These are phyloP conservation scores for Helicoverpa zea DNA, from an alignment of 1,140 invertebrate species.

Conservation along the genomic window DNA sequence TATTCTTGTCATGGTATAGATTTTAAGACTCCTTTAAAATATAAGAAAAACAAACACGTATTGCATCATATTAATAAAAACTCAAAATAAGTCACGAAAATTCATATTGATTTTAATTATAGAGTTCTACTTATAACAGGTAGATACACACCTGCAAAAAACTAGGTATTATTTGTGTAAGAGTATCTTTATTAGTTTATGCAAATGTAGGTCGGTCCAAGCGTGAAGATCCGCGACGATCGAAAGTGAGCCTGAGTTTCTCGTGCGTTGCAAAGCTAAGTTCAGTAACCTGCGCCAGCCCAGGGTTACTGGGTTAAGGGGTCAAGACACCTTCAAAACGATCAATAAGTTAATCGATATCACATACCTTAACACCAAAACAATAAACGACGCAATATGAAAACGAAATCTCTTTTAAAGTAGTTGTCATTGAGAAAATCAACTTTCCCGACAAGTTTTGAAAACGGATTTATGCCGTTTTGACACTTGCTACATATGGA, in stretches of 20 bases:
- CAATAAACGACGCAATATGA: not conserved
- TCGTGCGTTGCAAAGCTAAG: constrained; percentile 61
- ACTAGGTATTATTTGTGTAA: too few relatives aligned
- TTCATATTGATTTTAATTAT: not conserved
- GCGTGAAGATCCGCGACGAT: constrained; percentile 64
- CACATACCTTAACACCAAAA: not conserved
- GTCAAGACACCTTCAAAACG: constrained; percentile 57
- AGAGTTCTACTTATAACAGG: not conserved
- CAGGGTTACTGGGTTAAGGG: constrained; percentile 72
- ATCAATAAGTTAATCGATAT: not conserved
- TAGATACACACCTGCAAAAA: not conserved
- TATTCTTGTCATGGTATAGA: too few relatives aligned
- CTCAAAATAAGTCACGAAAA: not conserved
- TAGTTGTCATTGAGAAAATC: not conserved
- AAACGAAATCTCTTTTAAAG: too few relatives aligned
- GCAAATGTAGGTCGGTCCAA: constrained; percentile 49
- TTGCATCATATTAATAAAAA: not conserved
- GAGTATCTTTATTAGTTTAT: constrained; percentile 5
- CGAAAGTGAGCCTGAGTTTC: constrained; percentile 74
- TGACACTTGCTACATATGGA: not conserved
- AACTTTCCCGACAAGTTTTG: not conserved
- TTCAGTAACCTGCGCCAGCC: constrained; percentile 59
- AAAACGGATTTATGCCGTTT: not conserved
- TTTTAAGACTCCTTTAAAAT: too few relatives aligned
- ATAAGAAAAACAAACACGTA: not conserved